Evolutionary conservation across 2,888 invertebrate species (phyloP).

Genomic region (Cheiracanthium punctorium): DNA sequence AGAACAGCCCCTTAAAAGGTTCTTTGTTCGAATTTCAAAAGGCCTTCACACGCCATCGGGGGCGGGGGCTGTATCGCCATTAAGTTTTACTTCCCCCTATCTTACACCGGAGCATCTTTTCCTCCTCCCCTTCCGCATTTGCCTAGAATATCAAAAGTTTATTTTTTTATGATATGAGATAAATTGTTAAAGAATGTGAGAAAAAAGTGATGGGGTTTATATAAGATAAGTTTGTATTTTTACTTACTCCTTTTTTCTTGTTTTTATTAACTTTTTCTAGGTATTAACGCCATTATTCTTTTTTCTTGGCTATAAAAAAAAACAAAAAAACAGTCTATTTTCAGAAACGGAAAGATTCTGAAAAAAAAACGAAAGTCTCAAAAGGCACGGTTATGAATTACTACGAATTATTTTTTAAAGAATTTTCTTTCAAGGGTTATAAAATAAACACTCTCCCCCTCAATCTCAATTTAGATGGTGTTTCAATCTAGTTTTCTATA

Average conservation of each 20-base stretch:
- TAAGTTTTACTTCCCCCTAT: constrained; percentile 31
- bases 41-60: constrained; percentile 44
- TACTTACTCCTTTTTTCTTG: neutral
- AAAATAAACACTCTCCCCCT: too few species aligned
- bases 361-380: too few species aligned
- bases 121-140: constrained; percentile 46
- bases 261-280: too few species aligned
- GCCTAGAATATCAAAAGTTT: constrained; percentile 22
- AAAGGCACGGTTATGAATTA: too few species aligned
- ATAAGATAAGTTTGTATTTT: neutral
- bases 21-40: constrained; percentile 60
- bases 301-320: neutral
- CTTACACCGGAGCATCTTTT: neutral
- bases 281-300: neutral
- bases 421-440: too few species aligned
- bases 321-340: neutral
- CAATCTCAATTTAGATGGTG: too few species aligned
- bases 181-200: neutral
- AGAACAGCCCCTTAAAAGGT: constrained; percentile 60
- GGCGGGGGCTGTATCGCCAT: constrained; percentile 31
- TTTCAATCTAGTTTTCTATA: too few species aligned
- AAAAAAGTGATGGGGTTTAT: too few species aligned
- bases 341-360: neutral
- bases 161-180: constrained; percentile 10
- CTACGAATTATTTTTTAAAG: too few species aligned